Evolutionary conservation across 1,140 invertebrate species (phyloP).

Genomic region (Drosophila quadrilineata): DNA sequence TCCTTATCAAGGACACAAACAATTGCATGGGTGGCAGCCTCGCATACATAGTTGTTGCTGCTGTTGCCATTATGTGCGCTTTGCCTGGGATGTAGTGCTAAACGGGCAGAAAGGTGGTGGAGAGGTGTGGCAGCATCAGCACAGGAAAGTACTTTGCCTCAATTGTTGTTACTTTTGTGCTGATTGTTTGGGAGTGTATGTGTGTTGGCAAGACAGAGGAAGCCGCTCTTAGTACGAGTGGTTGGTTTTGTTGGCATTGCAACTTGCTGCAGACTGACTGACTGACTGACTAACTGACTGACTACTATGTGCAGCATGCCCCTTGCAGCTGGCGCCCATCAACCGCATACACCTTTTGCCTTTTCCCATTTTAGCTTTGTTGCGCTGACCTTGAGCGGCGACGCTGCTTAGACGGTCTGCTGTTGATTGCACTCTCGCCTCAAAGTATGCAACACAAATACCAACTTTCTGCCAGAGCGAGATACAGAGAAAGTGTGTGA

Average conservation of each 20-base stretch:
- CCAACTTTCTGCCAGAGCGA: background rate
- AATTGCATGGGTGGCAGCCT: conserved; percentile 37
- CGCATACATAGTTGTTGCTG: conserved; percentile 18
- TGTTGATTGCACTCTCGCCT: conserved; percentile 23
- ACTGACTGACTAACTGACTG: conserved; percentile 17
- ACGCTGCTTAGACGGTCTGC: conserved; percentile 40
- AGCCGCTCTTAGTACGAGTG: conserved; percentile 64
- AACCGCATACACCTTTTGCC: conserved; percentile 44
- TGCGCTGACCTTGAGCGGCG: conserved; percentile 50
- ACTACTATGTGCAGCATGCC: background rate
- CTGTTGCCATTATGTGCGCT: conserved; percentile 23
- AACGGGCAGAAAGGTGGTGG: no score
- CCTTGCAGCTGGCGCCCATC: conserved; percentile 20
- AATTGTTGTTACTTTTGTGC: conserved; percentile 75
- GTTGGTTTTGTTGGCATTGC: conserved; percentile 37
- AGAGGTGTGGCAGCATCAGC: conserved; percentile 50
- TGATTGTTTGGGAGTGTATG: conserved; percentile 54
- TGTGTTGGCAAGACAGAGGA: conserved; percentile 23
- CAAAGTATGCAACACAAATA: conserved; percentile 14
- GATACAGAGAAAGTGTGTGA: conserved; percentile 24
- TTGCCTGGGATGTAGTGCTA: no score
- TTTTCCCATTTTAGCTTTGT: conserved; percentile 25
- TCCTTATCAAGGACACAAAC: conserved; percentile 74
- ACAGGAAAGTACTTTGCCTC: conserved; percentile 73
- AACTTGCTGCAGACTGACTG: conserved; percentile 24